Evolutionary conservation across 2,113 vertebrate genomes (phyloP).

Genomic region (Clarias macrocephalus): DNA sequence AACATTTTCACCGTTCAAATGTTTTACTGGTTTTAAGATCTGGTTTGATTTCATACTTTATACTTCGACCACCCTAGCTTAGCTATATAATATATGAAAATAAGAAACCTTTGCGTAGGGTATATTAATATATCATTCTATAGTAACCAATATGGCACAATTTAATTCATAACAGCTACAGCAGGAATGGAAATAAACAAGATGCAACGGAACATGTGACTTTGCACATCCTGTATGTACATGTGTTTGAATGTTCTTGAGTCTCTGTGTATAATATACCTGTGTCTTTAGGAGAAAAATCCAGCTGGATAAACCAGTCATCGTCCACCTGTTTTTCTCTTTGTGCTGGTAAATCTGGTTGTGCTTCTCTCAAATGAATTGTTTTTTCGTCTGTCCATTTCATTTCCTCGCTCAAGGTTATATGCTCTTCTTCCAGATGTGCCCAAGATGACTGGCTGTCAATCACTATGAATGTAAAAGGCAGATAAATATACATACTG

Average conservation of each 20-base stretch:
- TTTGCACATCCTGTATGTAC: background rate
- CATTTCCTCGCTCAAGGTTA: constrained; percentile 22
- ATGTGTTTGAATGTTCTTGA: background rate
- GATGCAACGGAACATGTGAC: background rate
- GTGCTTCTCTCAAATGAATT: constrained; percentile 44
- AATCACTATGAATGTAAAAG: background rate
- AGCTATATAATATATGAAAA: no score
- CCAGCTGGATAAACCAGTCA: constrained; percentile 62
- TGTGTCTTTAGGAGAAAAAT: constrained; percentile 57
- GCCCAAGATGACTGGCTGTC: background rate
- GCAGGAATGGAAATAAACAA: background rate
- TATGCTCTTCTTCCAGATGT: background rate
- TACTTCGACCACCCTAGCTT: no score
- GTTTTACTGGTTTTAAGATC: no score
- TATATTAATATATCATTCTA: no score
- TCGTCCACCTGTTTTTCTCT: constrained; percentile 59
- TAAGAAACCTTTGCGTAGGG: no score
- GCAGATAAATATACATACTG: no score
- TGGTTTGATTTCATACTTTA: no score
- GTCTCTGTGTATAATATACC: constrained; percentile 52
- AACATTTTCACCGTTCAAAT: no score
- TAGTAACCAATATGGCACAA: no score
- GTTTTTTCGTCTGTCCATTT: constrained; percentile 48
- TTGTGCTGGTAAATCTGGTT: constrained; percentile 26
- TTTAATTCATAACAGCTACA: background rate